Conservation (phyloP, 2,797 vertebrate genomes). For the Xenops minutus region DNA sequence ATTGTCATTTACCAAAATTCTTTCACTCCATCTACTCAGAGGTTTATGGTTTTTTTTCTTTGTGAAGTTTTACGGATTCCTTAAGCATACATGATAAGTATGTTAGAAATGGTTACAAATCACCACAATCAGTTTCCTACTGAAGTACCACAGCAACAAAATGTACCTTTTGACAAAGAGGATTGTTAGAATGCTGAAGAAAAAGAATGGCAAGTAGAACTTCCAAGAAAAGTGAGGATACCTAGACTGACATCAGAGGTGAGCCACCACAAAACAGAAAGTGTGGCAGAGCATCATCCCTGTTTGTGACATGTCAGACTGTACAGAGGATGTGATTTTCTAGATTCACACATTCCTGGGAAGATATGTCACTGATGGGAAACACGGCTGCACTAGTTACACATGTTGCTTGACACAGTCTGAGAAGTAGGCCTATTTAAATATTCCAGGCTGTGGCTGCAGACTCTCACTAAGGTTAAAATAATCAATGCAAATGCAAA, state of each 20-base stretch:
- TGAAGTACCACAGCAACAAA: not conserved
- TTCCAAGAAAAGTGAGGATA: not conserved
- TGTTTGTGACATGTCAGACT: fast-evolving
- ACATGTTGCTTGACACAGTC: not conserved
- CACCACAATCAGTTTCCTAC: not conserved
- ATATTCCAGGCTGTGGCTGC: not conserved
- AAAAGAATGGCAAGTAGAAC: not conserved
- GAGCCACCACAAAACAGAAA: fast-evolving
- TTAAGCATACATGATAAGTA: not conserved
- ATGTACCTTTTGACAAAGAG: not conserved
- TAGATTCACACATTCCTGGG: not conserved
- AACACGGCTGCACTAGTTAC: not conserved
- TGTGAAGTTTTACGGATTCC: not conserved
- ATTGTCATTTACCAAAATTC: not conserved
- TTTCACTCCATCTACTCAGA: not conserved
- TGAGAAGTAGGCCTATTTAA: not conserved
- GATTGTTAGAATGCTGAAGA: not conserved
- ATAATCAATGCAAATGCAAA: not conserved
- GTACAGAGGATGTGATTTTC: not conserved
- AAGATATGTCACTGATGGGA: not conserved
- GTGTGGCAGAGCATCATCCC: fast-evolving
- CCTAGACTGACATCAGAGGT: not conserved
- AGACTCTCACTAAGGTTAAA: not conserved
- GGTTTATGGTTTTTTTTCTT: not conserved
- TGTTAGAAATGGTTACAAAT: not conserved